Percentiles rank a stretch among this genome's conserved stretches.
These are phyloP conservation scores for Argopecten irradians DNA, from an alignment of 1,140 invertebrate species.

Conservation along the genomic window DNA sequence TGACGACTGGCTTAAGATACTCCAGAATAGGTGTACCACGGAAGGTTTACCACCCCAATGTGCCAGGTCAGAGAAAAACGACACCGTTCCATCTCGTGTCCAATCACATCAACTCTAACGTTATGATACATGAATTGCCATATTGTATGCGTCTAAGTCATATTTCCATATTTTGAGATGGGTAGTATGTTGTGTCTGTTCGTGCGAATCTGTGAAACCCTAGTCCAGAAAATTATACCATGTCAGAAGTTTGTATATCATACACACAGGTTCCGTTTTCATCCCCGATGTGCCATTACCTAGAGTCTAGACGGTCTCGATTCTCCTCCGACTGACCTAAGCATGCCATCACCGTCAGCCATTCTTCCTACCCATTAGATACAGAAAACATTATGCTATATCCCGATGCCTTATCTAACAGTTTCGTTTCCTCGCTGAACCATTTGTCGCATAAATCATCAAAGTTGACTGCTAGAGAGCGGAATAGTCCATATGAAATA, in stretches of 20 bases:
- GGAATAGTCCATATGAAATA: neutral
- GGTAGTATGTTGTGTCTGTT: neutral
- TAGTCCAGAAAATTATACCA: constrained; percentile 22
- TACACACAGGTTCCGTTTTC: constrained; percentile 14
- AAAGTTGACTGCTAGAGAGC: neutral
- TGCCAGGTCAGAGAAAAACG: neutral
- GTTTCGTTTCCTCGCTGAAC: neutral
- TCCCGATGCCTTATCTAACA: neutral
- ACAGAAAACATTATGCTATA: neutral
- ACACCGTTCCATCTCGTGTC: neutral
- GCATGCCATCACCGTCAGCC: neutral
- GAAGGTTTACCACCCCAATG: neutral
- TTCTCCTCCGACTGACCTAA: neutral
- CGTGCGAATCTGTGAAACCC: constrained; percentile 14
- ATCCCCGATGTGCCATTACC: neutral
- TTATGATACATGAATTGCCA: constrained; percentile 18
- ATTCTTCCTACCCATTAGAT: neutral
- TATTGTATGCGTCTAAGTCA: constrained; percentile 10
- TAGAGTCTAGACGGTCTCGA: neutral
- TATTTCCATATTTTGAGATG: constrained; percentile 4
- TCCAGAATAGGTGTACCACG: neutral
- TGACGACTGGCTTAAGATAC: neutral
- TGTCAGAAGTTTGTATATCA: constrained; percentile 8
- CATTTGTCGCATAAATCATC: neutral
- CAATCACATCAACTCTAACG: neutral